Conservation (phyloP, 2,797 vertebrate genomes). For the Schizothorax lantsangensis region DNA sequence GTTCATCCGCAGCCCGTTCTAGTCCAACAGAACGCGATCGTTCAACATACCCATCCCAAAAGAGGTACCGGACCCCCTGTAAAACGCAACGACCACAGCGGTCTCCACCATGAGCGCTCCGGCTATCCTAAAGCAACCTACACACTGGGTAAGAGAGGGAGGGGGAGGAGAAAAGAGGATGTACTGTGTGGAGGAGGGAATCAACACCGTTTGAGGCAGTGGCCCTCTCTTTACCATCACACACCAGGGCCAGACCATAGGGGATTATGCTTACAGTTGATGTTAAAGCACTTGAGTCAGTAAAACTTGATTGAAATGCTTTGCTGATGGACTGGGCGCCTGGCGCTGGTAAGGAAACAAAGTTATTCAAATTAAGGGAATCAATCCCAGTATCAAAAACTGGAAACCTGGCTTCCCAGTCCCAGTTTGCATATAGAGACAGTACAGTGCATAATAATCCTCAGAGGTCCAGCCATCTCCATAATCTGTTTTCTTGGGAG, state of each 20-base stretch:
- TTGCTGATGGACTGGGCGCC: neutral
- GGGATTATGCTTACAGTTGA: slow-evolving; percentile 6
- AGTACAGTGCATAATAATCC: slow-evolving; percentile 30
- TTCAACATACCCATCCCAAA: slow-evolving; percentile 52
- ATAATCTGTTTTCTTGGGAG: slow-evolving; percentile 74
- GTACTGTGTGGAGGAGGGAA: slow-evolving; percentile 53
- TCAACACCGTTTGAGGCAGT: slow-evolving; percentile 57
- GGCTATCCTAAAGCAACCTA: slow-evolving; percentile 53
- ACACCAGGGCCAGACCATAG: slow-evolving; percentile 19
- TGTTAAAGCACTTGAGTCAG: neutral
- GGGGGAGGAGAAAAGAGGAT: slow-evolving; percentile 45
- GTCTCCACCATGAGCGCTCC: slow-evolving; percentile 72
- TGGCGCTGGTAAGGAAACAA: neutral
- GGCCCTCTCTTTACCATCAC: slow-evolving; percentile 45
- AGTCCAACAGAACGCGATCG: slow-evolving; percentile 57
- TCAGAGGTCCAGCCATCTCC: neutral
- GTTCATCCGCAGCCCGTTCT: slow-evolving; percentile 49
- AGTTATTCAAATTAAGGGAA: slow-evolving; percentile 11
- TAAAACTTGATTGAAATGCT: neutral
- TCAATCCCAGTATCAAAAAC: slow-evolving; percentile 1
- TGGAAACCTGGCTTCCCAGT: neutral
- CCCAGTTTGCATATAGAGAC: neutral
- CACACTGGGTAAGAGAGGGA: slow-evolving; percentile 21
- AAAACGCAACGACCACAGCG: slow-evolving; percentile 66
- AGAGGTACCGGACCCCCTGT: slow-evolving; percentile 60